Percentiles rank a stretch among this genome's conserved stretches.
phyloP scores from a whole-genome alignment of 2,113 vertebrate species.

The Oophaga pumilio region DNA sequence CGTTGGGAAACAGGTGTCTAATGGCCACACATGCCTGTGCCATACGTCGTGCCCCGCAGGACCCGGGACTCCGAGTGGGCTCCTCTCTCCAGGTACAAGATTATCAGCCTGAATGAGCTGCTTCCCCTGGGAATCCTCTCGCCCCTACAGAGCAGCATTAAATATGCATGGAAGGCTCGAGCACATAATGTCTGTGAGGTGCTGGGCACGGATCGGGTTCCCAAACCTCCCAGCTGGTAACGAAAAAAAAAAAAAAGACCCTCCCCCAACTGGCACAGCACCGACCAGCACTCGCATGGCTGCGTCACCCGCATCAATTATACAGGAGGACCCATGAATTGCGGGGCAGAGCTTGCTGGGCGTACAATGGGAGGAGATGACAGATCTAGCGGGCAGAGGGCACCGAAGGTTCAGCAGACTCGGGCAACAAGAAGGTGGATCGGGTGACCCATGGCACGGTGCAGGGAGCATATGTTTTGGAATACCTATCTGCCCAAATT shows the following conservation, averaged over 20 bases:
- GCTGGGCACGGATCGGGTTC: constrained; percentile 54
- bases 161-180: constrained; percentile 70
- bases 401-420: constrained; percentile 46
- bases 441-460: constrained; percentile 25
- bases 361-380: constrained; percentile 43
- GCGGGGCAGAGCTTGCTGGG: constrained; percentile 10
- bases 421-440: constrained; percentile 31
- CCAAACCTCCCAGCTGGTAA: constrained; percentile 61
- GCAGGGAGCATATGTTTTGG: constrained; percentile 15
- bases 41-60: not conserved
- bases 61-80: no score
- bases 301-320: constrained; percentile 43
- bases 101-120: not conserved
- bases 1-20: not conserved
- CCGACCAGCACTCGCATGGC: constrained; percentile 44
- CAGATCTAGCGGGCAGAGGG: constrained; percentile 51
- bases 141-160: constrained; percentile 64
- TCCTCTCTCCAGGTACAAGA: constrained; percentile 12
- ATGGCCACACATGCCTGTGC: not conserved
- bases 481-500: constrained; percentile 11
- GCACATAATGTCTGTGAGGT: constrained; percentile 56
- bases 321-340: constrained; percentile 39
- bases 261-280: not conserved
- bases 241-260: constrained; percentile 16
- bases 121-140: constrained; percentile 44